These are phyloP conservation scores for Melanostoma mellinum DNA, from an alignment of 2,888 invertebrate genomes.

Conservation along the genomic window DNA sequence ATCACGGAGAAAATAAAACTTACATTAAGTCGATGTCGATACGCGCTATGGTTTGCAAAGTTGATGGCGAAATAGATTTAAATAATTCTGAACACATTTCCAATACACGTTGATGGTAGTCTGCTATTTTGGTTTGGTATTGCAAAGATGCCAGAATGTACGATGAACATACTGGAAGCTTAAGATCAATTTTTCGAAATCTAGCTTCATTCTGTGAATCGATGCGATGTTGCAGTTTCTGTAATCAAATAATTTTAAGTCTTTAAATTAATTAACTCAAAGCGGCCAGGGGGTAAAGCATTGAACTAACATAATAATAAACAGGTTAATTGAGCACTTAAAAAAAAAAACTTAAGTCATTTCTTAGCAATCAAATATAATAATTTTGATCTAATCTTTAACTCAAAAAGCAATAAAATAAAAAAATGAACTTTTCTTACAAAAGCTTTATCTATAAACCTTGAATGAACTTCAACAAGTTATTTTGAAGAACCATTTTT, in stretches of 20 bases:
- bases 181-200: slow-evolving; percentile 69
- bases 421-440: too few relatives aligned
- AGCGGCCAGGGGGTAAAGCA: too few relatives aligned
- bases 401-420: too few relatives aligned
- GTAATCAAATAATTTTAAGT: slow-evolving; percentile 19
- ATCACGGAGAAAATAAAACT: background rate
- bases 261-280: background rate
- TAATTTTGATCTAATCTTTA: too few relatives aligned
- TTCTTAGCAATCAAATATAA: too few relatives aligned
- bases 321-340: too few relatives aligned
- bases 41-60: slow-evolving; percentile 57
- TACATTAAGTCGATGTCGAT: slow-evolving; percentile 73
- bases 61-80: slow-evolving; percentile 45
- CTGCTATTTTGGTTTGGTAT: slow-evolving; percentile 64
- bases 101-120: slow-evolving; percentile 74
- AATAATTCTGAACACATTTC: slow-evolving; percentile 72
- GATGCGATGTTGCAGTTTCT: slow-evolving; percentile 63
- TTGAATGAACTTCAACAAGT: too few relatives aligned
- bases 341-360: too few relatives aligned
- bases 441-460: too few relatives aligned
- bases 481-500: too few relatives aligned
- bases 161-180: slow-evolving; percentile 72
- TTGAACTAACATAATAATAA: too few relatives aligned
- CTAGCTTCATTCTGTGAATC: slow-evolving; percentile 54
- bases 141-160: slow-evolving; percentile 75